These are phyloP conservation scores for Pterobdella sp. DNA, from an alignment of 2,888 invertebrate genomes.

Conservation along the genomic window DNA sequence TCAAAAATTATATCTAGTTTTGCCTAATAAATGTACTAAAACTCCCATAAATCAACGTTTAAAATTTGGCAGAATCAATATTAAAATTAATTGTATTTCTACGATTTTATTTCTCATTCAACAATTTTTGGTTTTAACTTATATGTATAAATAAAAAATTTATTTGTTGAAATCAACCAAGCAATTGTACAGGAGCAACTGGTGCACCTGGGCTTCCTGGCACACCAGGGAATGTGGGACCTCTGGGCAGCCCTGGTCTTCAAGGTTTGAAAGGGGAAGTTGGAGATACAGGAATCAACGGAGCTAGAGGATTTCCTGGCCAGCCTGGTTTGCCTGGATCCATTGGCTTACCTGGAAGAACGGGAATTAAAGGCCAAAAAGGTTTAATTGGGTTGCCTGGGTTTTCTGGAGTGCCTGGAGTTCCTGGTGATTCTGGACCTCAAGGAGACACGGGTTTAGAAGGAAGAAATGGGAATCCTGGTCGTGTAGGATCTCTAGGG, in stretches of 20 bases:
- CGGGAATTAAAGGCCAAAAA: not conserved
- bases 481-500: not conserved
- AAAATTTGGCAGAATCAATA: no score
- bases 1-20: no score
- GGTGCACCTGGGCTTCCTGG: conserved; percentile 5
- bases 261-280: not conserved
- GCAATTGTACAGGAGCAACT: not conserved
- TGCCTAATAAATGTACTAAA: no score
- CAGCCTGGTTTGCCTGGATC: not conserved
- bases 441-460: conserved; percentile 11
- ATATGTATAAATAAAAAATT: no score
- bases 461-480: not conserved
- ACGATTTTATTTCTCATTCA: no score
- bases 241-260: not conserved
- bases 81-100: no score
- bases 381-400: conserved; percentile 9
- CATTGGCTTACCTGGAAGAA: not conserved
- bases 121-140: no score
- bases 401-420: not conserved
- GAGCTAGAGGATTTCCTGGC: conserved; percentile 16
- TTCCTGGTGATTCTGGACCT: not conserved
- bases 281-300: conserved; percentile 1
- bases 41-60: no score
- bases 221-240: conserved; percentile 3
- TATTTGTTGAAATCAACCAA: no score